Percentiles rank a stretch among this genome's conserved stretches.
Evolutionary conservation across 2,113 vertebrate genomes (phyloP).

Genomic region (Cynocephalus volans): DNA sequence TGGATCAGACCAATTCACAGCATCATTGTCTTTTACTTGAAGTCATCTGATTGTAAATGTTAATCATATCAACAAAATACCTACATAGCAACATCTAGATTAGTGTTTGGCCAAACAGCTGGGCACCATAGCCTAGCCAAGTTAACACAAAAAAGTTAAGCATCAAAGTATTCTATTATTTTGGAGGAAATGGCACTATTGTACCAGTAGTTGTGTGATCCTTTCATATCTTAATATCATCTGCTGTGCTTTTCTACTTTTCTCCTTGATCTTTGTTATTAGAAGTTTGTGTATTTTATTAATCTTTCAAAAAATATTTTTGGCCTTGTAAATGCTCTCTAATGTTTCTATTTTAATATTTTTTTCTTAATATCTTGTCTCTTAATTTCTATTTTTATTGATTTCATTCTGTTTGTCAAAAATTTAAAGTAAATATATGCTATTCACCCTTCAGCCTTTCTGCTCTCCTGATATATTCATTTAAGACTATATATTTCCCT

Average conservation of each 20-base stretch:
- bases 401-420: not conserved
- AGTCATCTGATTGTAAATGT: not conserved
- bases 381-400: not conserved
- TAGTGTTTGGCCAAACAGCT: not conserved
- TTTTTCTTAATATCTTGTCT: not conserved
- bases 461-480: not conserved
- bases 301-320: not conserved
- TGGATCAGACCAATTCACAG: not conserved
- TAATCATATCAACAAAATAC: not conserved
- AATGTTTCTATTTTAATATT: not conserved
- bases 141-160: not conserved
- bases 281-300: not conserved
- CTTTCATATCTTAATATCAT: not conserved
- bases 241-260: not conserved
- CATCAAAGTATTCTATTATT: not conserved
- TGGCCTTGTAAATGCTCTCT: not conserved
- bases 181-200: not conserved
- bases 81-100: not conserved
- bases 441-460: not conserved
- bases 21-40: not conserved
- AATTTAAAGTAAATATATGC: not conserved
- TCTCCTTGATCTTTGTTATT: not conserved
- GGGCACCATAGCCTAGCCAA: not conserved
- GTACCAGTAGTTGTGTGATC: not conserved
- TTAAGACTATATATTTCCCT: not conserved